These are phyloP conservation scores for Dipodomys ordii DNA, from an alignment of 2,113 vertebrate species.

Conservation along the genomic window DNA sequence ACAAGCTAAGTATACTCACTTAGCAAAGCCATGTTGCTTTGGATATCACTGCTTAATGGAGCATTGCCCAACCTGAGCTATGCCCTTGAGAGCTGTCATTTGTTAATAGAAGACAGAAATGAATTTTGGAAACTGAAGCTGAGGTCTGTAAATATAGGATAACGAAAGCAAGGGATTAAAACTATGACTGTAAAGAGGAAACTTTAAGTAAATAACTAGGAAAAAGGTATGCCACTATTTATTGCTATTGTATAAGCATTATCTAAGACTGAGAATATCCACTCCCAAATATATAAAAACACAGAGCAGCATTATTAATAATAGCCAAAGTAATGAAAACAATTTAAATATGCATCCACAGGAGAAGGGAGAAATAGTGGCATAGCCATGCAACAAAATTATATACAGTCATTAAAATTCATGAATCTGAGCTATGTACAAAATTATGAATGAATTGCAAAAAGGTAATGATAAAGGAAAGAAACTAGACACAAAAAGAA, in stretches of 20 bases:
- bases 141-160: conserved; percentile 11
- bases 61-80: not conserved
- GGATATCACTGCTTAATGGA: conserved; percentile 23
- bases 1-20: not conserved
- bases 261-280: not conserved
- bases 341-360: not conserved
- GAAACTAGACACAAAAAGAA: not conserved
- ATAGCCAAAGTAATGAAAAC: not conserved
- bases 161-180: not conserved
- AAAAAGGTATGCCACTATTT: not conserved
- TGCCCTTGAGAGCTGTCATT: not conserved
- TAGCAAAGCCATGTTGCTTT: conserved; percentile 42
- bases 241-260: not conserved
- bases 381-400: conserved; percentile 2
- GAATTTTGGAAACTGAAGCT: not conserved
- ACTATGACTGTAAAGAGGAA: not conserved
- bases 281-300: not conserved
- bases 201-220: not conserved
- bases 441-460: not conserved
- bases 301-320: not conserved
- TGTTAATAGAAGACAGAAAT: not conserved
- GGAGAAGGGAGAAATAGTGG: not conserved
- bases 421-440: not conserved
- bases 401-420: conserved; percentile 9
- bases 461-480: not conserved